Conservation (phyloP, 2,113 vertebrate genomes). For the Litocranius walleri region DNA sequence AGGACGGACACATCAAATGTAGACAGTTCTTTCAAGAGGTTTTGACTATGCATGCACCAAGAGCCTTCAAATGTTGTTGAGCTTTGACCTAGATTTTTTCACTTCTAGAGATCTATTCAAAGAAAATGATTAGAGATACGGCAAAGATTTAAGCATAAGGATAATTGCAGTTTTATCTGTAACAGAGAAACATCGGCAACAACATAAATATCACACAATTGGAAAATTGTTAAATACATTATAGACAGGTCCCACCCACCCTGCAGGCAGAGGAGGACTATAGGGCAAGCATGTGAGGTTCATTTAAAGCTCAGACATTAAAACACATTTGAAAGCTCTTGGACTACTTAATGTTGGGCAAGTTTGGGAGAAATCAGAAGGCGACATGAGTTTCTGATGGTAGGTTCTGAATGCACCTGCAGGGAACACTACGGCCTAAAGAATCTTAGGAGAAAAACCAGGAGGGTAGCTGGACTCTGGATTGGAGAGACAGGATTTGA, state of each 20-base stretch:
- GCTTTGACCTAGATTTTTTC: slow-evolving; percentile 20
- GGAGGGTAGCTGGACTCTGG: background rate
- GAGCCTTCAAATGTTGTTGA: background rate
- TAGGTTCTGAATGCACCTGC: background rate
- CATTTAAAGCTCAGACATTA: background rate
- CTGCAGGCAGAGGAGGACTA: background rate
- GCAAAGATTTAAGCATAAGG: slow-evolving; percentile 10
- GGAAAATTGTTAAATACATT: slow-evolving; percentile 24
- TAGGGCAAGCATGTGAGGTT: background rate
- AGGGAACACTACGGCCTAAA: background rate
- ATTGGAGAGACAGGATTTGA: background rate
- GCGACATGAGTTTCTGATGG: background rate
- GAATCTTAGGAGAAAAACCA: background rate
- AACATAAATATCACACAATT: background rate
- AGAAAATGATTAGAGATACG: background rate
- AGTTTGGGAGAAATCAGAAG: background rate
- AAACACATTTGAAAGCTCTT: background rate
- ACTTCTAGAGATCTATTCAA: background rate
- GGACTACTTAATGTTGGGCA: background rate
- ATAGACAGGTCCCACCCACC: background rate
- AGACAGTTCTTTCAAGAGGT: background rate
- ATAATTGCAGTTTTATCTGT: slow-evolving; percentile 2
- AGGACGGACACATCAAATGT: background rate
- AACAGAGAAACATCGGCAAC: background rate
- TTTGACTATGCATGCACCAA: background rate